These are phyloP conservation scores for Serinus canaria DNA, from an alignment of 2,113 vertebrate species.

Conservation along the genomic window DNA sequence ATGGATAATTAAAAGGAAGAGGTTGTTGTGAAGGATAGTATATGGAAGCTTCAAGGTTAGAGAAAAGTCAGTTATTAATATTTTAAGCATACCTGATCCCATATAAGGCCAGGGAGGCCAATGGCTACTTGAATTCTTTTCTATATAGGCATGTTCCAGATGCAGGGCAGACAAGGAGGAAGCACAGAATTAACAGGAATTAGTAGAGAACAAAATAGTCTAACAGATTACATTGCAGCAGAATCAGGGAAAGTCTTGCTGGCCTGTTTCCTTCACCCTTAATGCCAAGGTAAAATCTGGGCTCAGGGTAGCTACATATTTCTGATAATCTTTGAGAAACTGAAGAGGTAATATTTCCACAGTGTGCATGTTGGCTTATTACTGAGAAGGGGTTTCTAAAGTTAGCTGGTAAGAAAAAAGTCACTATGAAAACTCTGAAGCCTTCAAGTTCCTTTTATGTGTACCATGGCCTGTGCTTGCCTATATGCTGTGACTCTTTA, in stretches of 20 bases:
- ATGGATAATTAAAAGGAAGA: background rate
- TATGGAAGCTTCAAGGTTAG: background rate
- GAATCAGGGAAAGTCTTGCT: background rate
- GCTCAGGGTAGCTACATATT: background rate
- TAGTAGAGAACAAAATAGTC: background rate
- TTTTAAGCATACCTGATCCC: background rate
- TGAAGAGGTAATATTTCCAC: background rate
- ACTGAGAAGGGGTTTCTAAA: background rate
- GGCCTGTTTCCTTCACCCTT: background rate
- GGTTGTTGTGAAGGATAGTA: background rate
- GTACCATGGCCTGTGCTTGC: background rate
- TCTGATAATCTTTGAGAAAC: background rate
- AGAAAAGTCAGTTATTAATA: background rate
- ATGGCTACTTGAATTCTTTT: background rate
- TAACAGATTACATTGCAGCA: background rate
- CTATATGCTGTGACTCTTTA: background rate
- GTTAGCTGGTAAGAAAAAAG: background rate
- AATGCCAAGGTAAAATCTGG: background rate
- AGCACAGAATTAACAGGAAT: background rate
- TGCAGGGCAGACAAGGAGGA: background rate
- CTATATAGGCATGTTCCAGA: background rate
- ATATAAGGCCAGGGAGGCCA: background rate
- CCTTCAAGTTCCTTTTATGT: background rate
- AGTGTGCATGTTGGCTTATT: background rate
- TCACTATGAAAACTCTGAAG: background rate